Conservation (phyloP, 1,140 invertebrate species). For the Apis florea region DNA sequence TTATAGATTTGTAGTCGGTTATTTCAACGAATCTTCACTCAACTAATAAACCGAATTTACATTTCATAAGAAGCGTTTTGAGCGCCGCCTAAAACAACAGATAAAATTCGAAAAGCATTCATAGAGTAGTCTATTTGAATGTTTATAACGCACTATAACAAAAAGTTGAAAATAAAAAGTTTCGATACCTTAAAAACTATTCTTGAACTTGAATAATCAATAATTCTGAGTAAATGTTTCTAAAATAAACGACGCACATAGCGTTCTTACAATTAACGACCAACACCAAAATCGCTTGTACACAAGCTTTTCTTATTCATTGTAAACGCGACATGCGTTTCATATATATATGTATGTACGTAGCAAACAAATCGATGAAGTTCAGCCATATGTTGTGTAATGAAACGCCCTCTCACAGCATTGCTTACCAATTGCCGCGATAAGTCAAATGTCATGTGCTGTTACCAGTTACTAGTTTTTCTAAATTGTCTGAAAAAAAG, state of each 20-base stretch:
- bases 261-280: slow-evolving; percentile 31
- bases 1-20: background rate
- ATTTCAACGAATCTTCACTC: background rate
- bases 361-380: slow-evolving; percentile 47
- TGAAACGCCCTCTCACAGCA: slow-evolving; percentile 33
- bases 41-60: slow-evolving; percentile 2
- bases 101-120: background rate
- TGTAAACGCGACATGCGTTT: slow-evolving; percentile 6
- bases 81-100: background rate
- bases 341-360: background rate
- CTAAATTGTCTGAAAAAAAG: background rate
- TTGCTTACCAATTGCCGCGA: slow-evolving; percentile 46
- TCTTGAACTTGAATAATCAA: slow-evolving; percentile 41
- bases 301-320: background rate
- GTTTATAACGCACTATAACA: background rate
- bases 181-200: background rate
- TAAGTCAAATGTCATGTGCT: slow-evolving; percentile 26
- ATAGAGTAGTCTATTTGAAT: background rate
- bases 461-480: background rate
- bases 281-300: slow-evolving; percentile 21
- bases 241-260: slow-evolving; percentile 5
- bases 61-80: background rate
- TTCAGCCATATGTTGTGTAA: slow-evolving; percentile 35
- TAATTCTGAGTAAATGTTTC: background rate
- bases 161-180: background rate